Evolutionary conservation across 2,888 invertebrate species (phyloP).

Genomic region (Melieria crassipennis): DNA sequence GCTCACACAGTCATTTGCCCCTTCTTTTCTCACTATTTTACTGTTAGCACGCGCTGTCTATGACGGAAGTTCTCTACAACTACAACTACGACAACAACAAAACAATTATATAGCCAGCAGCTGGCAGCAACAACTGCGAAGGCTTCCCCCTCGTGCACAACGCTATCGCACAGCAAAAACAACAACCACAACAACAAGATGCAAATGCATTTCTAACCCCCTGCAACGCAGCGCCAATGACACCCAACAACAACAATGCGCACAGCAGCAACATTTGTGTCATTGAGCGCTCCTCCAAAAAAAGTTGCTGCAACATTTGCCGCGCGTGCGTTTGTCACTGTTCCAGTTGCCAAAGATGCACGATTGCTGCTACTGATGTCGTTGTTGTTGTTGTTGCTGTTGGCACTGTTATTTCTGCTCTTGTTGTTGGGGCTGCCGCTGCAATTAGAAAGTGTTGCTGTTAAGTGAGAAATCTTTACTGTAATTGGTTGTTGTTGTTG

Average conservation of each 20-base stretch:
- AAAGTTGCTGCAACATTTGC: constrained; percentile 8
- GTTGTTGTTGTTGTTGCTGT: too few species aligned
- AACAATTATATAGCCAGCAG: not conserved
- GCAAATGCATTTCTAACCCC: constrained; percentile 48
- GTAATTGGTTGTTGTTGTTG: too few species aligned
- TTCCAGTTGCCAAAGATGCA: too few species aligned
- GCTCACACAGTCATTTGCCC: constrained; percentile 2
- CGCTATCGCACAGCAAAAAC: constrained; percentile 1
- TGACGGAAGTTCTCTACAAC: constrained; percentile 30
- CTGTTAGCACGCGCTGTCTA: constrained; percentile 1
- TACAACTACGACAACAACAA: constrained; percentile 12
- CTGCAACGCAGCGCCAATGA: constrained; percentile 49
- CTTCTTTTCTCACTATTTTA: too few species aligned
- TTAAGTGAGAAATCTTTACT: too few species aligned
- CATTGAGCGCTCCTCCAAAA: not conserved
- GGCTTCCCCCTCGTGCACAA: not conserved
- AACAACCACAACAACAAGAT: constrained; percentile 9
- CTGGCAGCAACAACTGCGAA: constrained; percentile 4
- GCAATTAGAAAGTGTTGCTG: not conserved
- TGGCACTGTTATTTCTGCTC: too few species aligned
- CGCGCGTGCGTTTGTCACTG: not conserved
- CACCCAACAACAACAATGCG: constrained; percentile 24
- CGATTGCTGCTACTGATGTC: too few species aligned
- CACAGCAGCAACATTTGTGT: constrained; percentile 10
- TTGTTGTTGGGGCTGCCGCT: not conserved